phyloP scores from a whole-genome alignment of 1,140 invertebrate genomes.

The Aphaenogaster floridana region DNA sequence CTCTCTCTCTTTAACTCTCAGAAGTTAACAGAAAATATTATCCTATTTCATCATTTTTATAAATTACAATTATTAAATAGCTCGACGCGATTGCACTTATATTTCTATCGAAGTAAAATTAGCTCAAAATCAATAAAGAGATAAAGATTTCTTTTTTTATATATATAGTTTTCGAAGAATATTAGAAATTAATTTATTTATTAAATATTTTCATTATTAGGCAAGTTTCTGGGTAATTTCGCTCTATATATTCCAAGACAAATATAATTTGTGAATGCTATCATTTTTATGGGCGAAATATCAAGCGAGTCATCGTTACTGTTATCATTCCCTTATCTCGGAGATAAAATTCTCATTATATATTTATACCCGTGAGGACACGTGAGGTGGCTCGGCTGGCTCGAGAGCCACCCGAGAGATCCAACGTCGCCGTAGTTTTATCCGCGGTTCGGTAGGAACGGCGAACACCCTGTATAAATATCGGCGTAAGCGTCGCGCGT shows the following conservation, averaged over 20 bases:
- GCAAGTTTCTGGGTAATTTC: not conserved
- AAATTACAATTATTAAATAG: not conserved
- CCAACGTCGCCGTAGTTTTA: not conserved
- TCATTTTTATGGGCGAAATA: constrained; percentile 4
- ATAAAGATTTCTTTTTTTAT: not conserved
- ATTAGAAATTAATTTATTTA: not conserved
- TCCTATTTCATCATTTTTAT: not conserved
- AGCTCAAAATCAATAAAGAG: constrained; percentile 9
- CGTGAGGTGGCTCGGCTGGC: not conserved
- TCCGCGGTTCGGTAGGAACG: constrained; percentile 1
- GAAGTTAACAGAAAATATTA: not conserved
- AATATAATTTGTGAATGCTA: not conserved
- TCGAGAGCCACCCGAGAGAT: not conserved
- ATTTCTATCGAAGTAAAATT: not conserved
- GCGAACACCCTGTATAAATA: constrained; percentile 55
- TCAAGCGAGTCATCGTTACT: not conserved
- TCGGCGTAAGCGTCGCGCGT: constrained; percentile 38
- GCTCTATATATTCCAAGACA: not conserved
- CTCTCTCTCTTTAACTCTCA: not conserved
- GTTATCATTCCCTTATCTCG: constrained; percentile 18
- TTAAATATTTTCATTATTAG: not conserved
- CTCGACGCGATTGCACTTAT: not conserved
- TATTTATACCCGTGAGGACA: not conserved
- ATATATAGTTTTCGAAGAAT: not conserved
- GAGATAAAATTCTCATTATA: constrained; percentile 22